Evolutionary conservation across 2,888 invertebrate species (phyloP).

Genomic region (Hypselothyrea guttata): DNA sequence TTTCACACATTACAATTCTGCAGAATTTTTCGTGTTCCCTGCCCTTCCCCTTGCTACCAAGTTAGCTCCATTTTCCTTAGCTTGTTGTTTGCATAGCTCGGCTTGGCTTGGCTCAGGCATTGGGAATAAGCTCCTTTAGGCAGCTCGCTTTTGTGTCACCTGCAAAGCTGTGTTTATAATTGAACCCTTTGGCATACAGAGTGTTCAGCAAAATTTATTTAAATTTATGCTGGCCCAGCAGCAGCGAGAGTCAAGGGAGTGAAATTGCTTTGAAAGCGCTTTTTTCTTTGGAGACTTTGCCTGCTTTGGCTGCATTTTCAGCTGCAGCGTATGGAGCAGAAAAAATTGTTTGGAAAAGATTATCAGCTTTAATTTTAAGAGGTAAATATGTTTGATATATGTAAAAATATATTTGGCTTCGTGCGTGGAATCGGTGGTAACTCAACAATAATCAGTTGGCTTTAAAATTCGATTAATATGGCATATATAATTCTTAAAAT

Average conservation of each 20-base stretch:
- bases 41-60: too few relatives aligned
- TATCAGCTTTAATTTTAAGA: constrained; percentile 11
- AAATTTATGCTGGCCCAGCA: constrained; percentile 47
- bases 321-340: constrained; percentile 3
- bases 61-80: constrained; percentile 1
- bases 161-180: constrained; percentile 55
- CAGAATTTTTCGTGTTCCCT: constrained; percentile 1
- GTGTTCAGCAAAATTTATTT: constrained; percentile 59
- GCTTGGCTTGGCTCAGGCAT: too few relatives aligned
- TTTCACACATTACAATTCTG: constrained; percentile 30
- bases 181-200: constrained; percentile 62
- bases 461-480: too few relatives aligned
- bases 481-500: too few relatives aligned
- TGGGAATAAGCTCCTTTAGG: constrained; percentile 53
- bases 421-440: too few relatives aligned
- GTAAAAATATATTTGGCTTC: too few relatives aligned
- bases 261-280: constrained; percentile 20
- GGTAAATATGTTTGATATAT: background rate
- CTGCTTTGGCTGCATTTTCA: constrained; percentile 24
- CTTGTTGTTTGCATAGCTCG: constrained; percentile 28
- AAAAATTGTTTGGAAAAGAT: constrained; percentile 9
- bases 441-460: too few relatives aligned
- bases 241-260: background rate
- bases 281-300: constrained; percentile 29
- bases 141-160: constrained; percentile 29